Evolutionary conservation across 2,113 vertebrate species (phyloP), one percentile per base, ranked within the genome.

Genomic region (Urocolius indicus): DNA sequence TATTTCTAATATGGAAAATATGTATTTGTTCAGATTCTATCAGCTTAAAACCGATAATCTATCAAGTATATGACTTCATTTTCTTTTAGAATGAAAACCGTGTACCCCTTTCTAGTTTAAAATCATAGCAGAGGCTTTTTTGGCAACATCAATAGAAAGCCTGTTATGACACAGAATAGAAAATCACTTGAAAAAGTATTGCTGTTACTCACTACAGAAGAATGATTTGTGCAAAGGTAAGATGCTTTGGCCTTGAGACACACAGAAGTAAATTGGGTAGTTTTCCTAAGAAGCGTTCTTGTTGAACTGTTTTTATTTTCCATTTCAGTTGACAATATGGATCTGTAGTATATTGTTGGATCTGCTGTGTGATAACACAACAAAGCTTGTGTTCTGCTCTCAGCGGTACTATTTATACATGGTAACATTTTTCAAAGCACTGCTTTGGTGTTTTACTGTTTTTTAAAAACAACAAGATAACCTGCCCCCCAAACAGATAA

Each of bases 211-310:
- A 88, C 95, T 93, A 86, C 63, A 95, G 83, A 96, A 92, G 73
- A 96, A 95, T 82, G 95, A 96, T 95, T 95, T 94, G 93, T 96
- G 90, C 90, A 94, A 93, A 94, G 92, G 94, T 93, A 55, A 59
- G 84, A 96, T 85, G 82, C 78, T 86, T 93, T 96, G 95, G 96
- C 95, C 95, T 97, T 96, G 90, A 97, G 94, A 96, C 84, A 96
- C 78, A 86, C 84, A 96, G 16, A 13, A 95, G 90, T 91, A 96
- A 97, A 95, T 95, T 96, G 95, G 90, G 77, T 96, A 93, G 81
- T 93, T 97, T 96, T 95, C 79, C 89, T 96, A 96, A 95, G 93
- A 95, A 95, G 59, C 84, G 84, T 89, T 88, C 77, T 92, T 96
- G 96, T 96, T 95, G 95, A 96, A 95, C 93, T 96, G 92, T 88